phyloP scores from a whole-genome alignment of 2,113 vertebrate species.

The Otus sunia region DNA sequence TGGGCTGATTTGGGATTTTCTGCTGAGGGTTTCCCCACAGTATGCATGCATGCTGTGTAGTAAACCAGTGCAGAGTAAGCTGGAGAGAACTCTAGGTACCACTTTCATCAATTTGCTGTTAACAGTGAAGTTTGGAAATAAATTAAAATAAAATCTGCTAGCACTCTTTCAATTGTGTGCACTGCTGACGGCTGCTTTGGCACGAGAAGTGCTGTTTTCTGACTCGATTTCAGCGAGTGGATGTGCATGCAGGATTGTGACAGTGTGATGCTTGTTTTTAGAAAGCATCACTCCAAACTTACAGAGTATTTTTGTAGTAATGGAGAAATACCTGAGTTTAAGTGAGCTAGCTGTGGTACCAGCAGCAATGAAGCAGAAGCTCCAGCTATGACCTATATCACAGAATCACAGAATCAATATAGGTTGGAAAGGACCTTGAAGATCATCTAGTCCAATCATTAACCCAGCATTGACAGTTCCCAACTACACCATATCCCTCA shows the following conservation, averaged over 20 bases:
- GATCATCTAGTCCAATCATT: too few species aligned
- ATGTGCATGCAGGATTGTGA: fast-evolving
- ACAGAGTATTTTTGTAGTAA: neutral
- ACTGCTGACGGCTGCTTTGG: neutral
- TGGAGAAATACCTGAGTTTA: neutral
- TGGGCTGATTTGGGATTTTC: neutral
- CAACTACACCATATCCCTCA: too few species aligned
- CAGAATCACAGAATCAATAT: too few species aligned
- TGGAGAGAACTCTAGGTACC: neutral
- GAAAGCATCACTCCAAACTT: neutral
- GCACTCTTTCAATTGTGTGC: neutral
- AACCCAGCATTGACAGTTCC: too few species aligned
- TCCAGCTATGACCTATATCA: neutral
- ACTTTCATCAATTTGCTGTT: neutral
- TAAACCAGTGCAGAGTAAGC: neutral
- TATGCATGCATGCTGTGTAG: neutral
- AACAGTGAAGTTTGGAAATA: neutral
- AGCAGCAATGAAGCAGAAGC: neutral
- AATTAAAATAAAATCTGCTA: neutral
- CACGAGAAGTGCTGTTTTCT: neutral
- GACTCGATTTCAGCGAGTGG: neutral
- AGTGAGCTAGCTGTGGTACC: neutral
- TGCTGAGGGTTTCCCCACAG: neutral
- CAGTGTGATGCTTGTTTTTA: neutral
- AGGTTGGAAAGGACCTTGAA: too few species aligned